Evolutionary conservation across 2,797 vertebrate species (phyloP), one percentile per base, ranked within the genome.

Genomic region (Lemur catta): DNA sequence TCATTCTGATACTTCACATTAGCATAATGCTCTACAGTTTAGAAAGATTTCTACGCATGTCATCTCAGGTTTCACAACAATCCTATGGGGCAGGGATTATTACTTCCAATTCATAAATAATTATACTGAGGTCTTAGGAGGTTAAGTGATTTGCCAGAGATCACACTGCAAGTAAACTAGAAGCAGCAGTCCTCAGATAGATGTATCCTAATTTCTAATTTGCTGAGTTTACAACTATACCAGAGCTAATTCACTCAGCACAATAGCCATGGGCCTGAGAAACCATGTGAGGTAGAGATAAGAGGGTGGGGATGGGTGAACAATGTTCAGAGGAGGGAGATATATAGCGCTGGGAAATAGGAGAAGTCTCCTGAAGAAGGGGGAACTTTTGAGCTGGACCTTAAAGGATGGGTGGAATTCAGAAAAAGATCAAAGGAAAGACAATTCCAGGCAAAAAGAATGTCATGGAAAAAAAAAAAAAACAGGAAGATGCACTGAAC

Each of bases 101-200:
- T 93, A 94, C 12, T 59, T 91, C 30, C 50, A 82, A 67, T 79
- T 69, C 91, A 89, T 89, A 86, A 94, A 94, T 79, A 92, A 55
- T 43, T 50, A 88, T 71, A 63, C 38, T 61, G 75, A 92, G 17
- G 41, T 59, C 78, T 74, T 75, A 71, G n/a, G 46, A 80, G 89
- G 46, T 52, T 91, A 86, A 63, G 43, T 84, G 63, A 76, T 55
- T 72, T 86, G 46, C 35, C 72, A 93, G 93, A 90, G 80, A 92
- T 61, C 12, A 80, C 46, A 61, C 3, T 69, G 15, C 52, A 84
- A 94, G 80, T 76, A 80, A 89, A 67, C 20, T 30, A 22, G 24
- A 95, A 88, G 61, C 28, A 86, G 71, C 14, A 43, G 41, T 52
- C 33, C 67, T 72, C 55, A 50, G 6, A 80, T 1, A 71, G 61